Conservation (phyloP, 2,113 vertebrate species). For the Xiphophorus couchianus region DNA sequence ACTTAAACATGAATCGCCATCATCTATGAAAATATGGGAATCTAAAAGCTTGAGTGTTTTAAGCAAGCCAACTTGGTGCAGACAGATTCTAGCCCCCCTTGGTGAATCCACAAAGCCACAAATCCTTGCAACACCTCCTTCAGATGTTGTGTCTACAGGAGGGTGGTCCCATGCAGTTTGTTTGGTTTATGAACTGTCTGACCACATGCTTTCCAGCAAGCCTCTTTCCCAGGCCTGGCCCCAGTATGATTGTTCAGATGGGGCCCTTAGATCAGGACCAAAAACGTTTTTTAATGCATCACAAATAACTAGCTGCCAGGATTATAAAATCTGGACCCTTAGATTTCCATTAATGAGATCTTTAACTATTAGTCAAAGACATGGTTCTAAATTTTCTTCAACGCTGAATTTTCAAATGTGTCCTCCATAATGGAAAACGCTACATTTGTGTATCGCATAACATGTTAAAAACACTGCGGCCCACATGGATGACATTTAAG, state of each 20-base stretch:
- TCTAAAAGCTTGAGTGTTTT: neutral
- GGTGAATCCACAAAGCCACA: neutral
- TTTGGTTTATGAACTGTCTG: neutral
- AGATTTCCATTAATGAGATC: no score
- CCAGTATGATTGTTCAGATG: neutral
- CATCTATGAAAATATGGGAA: neutral
- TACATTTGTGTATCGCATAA: neutral
- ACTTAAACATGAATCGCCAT: neutral
- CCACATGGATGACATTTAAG: neutral
- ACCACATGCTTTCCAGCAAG: neutral
- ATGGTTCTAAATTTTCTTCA: no score
- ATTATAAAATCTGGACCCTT: no score
- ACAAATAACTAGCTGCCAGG: neutral
- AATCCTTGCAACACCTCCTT: neutral
- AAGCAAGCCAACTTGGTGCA: neutral
- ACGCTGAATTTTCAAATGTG: no score
- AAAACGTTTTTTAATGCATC: neutral
- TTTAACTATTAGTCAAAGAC: no score
- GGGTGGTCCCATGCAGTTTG: neutral
- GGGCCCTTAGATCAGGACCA: neutral
- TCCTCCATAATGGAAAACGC: neutral
- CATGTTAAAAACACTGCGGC: neutral
- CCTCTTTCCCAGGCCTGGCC: neutral
- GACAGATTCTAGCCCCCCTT: neutral
- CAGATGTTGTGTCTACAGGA: neutral